These are phyloP conservation scores for Lates calcarifer DNA, from an alignment of 2,113 vertebrate genomes.

Conservation along the genomic window DNA sequence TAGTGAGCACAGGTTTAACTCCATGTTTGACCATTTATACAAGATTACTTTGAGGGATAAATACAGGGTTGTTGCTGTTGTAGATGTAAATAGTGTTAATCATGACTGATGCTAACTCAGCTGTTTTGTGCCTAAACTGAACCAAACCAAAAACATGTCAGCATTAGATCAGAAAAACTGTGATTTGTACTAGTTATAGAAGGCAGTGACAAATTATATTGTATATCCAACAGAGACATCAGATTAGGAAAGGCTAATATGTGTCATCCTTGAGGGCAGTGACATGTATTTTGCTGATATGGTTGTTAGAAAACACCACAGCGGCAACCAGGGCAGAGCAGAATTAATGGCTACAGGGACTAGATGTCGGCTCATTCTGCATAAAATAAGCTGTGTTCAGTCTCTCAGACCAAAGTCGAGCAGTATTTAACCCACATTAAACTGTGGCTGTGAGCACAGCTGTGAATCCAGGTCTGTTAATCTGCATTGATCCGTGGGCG, in stretches of 20 bases:
- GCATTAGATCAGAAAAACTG: too few relatives aligned
- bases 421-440: background rate
- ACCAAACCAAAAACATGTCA: too few relatives aligned
- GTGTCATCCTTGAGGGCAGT: background rate
- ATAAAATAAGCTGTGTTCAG: constrained; percentile 9
- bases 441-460: background rate
- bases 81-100: background rate
- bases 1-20: background rate
- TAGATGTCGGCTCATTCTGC: background rate
- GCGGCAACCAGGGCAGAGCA: background rate
- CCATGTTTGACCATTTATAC: background rate
- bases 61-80: background rate
- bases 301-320: background rate
- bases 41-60: background rate
- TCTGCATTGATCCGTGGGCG: constrained; percentile 1
- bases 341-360: constrained; percentile 3
- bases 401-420: background rate
- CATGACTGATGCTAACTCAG: background rate
- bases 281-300: background rate
- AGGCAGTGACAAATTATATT: background rate
- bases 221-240: background rate
- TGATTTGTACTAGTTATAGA: too few relatives aligned
- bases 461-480: constrained; percentile 2
- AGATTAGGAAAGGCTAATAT: background rate
- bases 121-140: background rate